These are phyloP conservation scores for Thymallus thymallus DNA, from an alignment of 2,113 vertebrate species.

Conservation along the genomic window DNA sequence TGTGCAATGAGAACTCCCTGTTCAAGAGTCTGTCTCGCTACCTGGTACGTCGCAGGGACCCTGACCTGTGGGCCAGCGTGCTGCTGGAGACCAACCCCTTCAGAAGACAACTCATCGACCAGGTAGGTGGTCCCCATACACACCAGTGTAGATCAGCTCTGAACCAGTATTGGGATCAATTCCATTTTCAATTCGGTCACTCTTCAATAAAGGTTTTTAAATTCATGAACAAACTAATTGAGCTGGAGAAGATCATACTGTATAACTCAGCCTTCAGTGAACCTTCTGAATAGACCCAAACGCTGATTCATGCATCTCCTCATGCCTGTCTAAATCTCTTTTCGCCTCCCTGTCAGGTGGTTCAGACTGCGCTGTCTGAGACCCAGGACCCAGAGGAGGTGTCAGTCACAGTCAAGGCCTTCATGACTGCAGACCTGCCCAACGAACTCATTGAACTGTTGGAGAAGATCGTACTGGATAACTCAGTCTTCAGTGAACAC, in stretches of 20 bases:
- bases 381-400: conserved; percentile 98
- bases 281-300: conserved; percentile 40
- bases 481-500: conserved; percentile 98
- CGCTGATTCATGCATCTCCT: too few species aligned
- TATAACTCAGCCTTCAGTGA: conserved; percentile 98
- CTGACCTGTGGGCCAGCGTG: conserved; percentile 95
- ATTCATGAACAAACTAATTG: conserved; percentile 87
- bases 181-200: too few species aligned
- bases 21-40: conserved; percentile 98
- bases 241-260: conserved; percentile 96
- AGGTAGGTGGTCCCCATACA: conserved; percentile 71
- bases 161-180: too few species aligned
- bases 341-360: conserved; percentile 77
- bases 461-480: conserved; percentile 98
- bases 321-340: background rate
- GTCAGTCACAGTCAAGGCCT: conserved; percentile 97
- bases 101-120: conserved; percentile 92
- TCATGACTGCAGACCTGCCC: conserved; percentile 98
- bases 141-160: too few species aligned
- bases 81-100: conserved; percentile 93
- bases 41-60: conserved; percentile 91
- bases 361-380: conserved; percentile 94
- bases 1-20: conserved; percentile 98
- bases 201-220: too few species aligned
- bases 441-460: conserved; percentile 97